Evolutionary conservation across 2,888 invertebrate genomes (phyloP), one percentile per base, ranked within the genome.

Genomic region (Dastarcus helophoroides): DNA sequence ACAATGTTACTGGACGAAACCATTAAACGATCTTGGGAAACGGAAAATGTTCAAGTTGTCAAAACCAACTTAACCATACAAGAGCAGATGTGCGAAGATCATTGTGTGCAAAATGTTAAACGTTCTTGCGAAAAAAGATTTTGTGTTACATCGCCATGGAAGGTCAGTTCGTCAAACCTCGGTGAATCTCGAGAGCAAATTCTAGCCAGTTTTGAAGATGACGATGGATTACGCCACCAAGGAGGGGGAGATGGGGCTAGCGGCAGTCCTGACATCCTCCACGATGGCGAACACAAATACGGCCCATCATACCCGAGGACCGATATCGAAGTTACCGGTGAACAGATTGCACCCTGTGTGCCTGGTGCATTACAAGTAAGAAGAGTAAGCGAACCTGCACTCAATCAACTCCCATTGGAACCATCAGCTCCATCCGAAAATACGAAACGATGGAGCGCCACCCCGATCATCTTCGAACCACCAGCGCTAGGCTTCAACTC

Each of bases 111-210:
- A n/a, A n/a, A n/a, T n/a, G n/a, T n/a, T n/a, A n/a, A n/a, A n/a
- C n/a, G n/a, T n/a, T n/a, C n/a, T n/a, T n/a, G n/a, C n/a, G n/a
- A n/a, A n/a, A n/a, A n/a, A n/a, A n/a, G n/a, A n/a, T n/a, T n/a
- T n/a, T n/a, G n/a, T n/a, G n/a, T n/a, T n/a, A n/a, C n/a, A n/a
- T n/a, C n/a, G n/a, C n/a, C n/a, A n/a, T n/a, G n/a, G n/a, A n/a
- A n/a, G n/a, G n/a, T n/a, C n/a, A n/a, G n/a, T n/a, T n/a, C n/a
- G n/a, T n/a, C n/a, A n/a, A n/a, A n/a, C n/a, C n/a, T n/a, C n/a
- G n/a, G n/a, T n/a, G n/a, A n/a, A n/a, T n/a, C n/a, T 64, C 71
- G 93, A 26, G 94, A 95, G 63, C 90, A 93, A 62, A 81, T 89
- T 44, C 72, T 86, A 30, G 90, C 89, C 3, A 83, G 81, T 54